phyloP scores from a whole-genome alignment of 1,140 invertebrate genomes.

The Brachionus angularis region DNA sequence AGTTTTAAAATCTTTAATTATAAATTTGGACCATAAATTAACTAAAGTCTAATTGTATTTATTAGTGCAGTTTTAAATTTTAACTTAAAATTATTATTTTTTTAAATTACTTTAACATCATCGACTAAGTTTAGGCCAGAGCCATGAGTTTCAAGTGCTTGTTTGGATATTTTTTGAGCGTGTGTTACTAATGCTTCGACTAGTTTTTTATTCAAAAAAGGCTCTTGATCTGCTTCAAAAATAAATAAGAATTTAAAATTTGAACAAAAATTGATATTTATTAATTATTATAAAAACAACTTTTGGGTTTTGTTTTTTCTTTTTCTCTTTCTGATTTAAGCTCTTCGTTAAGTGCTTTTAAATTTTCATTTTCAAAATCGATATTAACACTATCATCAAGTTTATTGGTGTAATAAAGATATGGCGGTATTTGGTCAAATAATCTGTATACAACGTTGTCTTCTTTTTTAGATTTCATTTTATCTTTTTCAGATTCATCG shows the following conservation, averaged over 20 bases:
- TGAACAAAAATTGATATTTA: background rate
- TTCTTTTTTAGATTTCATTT: conserved; percentile 22
- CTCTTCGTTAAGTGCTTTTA: too few relatives aligned
- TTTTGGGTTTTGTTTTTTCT: too few relatives aligned
- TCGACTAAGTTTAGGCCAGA: conserved; percentile 52
- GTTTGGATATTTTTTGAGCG: conserved; percentile 53
- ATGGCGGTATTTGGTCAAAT: conserved; percentile 34
- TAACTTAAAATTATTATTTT: background rate
- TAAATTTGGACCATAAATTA: background rate
- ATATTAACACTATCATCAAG: conserved; percentile 2
- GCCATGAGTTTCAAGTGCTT: conserved; percentile 48
- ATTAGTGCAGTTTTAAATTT: too few relatives aligned
- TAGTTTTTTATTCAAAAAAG: conserved; percentile 50
- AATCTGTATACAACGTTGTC: background rate
- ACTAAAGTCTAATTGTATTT: background rate
- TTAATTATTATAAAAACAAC: background rate
- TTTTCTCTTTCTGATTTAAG: too few relatives aligned
- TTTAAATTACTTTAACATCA: conserved; percentile 48
- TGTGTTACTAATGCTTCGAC: conserved; percentile 52
- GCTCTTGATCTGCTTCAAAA: too few relatives aligned
- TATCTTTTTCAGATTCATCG: background rate
- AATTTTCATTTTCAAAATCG: background rate
- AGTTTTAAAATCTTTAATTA: background rate
- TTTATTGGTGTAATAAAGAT: conserved; percentile 33
- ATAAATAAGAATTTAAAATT: background rate